phyloP scores from a whole-genome alignment of 2,113 vertebrate genomes.

The Balaenoptera acutorostrata region DNA sequence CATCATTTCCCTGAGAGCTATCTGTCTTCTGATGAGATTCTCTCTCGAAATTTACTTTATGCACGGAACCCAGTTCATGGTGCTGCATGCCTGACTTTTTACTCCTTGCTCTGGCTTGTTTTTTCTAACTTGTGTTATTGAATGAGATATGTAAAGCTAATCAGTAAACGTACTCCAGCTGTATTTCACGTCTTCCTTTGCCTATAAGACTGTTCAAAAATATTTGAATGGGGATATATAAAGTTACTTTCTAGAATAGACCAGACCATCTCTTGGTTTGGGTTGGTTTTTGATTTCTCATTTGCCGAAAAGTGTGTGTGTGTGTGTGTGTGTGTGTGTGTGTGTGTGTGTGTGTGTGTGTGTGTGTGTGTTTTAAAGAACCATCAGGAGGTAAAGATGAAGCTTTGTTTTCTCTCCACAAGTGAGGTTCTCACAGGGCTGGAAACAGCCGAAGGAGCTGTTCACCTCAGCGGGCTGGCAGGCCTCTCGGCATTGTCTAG shows the following conservation, averaged over 20 bases:
- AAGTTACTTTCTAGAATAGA: constrained; percentile 57
- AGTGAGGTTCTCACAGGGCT: constrained; percentile 70
- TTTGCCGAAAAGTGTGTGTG: background rate
- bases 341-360: no score
- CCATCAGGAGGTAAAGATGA: constrained; percentile 33
- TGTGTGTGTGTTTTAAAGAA: constrained; percentile 43
- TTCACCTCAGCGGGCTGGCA: constrained; percentile 64
- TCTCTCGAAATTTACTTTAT: constrained; percentile 9
- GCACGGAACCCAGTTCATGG: constrained; percentile 54
- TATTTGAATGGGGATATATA: constrained; percentile 57
- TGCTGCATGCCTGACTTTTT: constrained; percentile 29
- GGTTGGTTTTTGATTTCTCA: background rate
- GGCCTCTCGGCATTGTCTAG: constrained; percentile 51
- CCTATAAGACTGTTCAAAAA: constrained; percentile 72
- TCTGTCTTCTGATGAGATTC: constrained; percentile 57
- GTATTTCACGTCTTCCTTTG: constrained; percentile 56
- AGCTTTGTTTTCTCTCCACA: constrained; percentile 42
- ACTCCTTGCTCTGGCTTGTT: background rate
- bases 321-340: no score
- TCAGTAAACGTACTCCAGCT: constrained; percentile 61
- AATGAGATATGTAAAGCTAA: constrained; percentile 50
- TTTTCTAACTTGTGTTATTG: constrained; percentile 39
- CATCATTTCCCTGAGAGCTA: constrained; percentile 61
- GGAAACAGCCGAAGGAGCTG: constrained; percentile 49
- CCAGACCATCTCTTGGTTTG: background rate